phyloP scores from a whole-genome alignment of 2,888 invertebrate species.

The Scaptomyza flava region DNA sequence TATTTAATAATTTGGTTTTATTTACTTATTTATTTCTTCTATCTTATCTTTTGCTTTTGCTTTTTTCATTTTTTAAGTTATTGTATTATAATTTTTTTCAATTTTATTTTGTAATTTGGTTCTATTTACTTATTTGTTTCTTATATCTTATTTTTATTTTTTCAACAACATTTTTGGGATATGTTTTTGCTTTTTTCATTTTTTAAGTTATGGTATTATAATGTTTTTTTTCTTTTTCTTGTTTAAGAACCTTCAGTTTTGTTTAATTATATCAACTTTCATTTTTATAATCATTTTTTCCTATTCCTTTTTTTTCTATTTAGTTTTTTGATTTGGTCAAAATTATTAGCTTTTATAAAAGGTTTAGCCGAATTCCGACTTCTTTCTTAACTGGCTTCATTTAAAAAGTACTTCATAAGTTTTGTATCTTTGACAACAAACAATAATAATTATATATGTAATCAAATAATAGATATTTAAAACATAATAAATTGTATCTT shows the following conservation, averaged over 20 bases:
- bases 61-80: too few species aligned
- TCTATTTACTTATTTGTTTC: neutral
- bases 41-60: too few species aligned
- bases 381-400: slow-evolving; percentile 13
- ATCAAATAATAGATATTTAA: neutral
- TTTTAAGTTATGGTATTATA: neutral
- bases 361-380: neutral
- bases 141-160: neutral
- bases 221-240: neutral
- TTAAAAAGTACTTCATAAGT: slow-evolving; percentile 25
- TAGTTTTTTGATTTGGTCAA: slow-evolving; percentile 7
- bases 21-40: too few species aligned
- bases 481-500: slow-evolving; percentile 51
- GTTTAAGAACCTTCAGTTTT: neutral
- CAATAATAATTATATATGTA: slow-evolving; percentile 26
- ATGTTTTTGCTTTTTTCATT: neutral
- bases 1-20: neutral
- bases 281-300: neutral
- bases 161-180: neutral
- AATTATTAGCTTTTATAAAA: slow-evolving; percentile 2
- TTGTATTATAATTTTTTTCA: too few species aligned
- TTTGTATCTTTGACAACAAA: slow-evolving; percentile 28
- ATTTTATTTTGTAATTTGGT: neutral
- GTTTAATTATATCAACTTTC: neutral
- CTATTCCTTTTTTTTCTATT: neutral